Conservation (phyloP, 2,113 vertebrate species). For the Prunella fulvescens region DNA sequence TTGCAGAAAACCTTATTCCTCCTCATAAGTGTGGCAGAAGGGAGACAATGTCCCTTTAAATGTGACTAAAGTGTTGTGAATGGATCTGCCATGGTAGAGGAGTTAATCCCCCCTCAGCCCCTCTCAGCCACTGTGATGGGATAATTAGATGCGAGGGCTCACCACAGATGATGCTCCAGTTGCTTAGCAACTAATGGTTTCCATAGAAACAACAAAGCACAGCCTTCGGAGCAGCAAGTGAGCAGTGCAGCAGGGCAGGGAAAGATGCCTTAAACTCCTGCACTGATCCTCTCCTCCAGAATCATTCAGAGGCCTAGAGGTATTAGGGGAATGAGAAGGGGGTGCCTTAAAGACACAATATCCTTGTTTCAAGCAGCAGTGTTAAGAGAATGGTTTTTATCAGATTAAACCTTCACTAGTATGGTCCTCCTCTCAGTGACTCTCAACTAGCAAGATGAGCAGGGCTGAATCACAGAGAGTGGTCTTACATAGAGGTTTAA, state of each 20-base stretch:
- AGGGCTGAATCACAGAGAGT: background rate
- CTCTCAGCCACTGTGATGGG: slow-evolving; percentile 74
- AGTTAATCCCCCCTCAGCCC: slow-evolving; percentile 72
- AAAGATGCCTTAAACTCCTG: slow-evolving; percentile 61
- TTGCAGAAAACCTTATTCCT: background rate
- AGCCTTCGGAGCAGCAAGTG: slow-evolving; percentile 77
- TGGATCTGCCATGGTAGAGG: slow-evolving; percentile 63
- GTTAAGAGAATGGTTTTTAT: background rate
- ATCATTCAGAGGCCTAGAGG: slow-evolving; percentile 52
- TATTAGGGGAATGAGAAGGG: slow-evolving; percentile 26
- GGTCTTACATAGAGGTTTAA: background rate
- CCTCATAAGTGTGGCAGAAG: background rate
- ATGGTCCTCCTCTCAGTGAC: background rate
- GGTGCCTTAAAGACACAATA: slow-evolving; percentile 64
- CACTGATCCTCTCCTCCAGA: slow-evolving; percentile 63
- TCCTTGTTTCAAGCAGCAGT: background rate
- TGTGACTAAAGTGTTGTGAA: slow-evolving; percentile 49
- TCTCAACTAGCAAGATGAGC: background rate
- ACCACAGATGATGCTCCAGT: slow-evolving; percentile 83
- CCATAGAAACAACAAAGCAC: slow-evolving; percentile 82
- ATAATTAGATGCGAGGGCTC: slow-evolving; percentile 86
- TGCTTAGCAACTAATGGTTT: slow-evolving; percentile 93
- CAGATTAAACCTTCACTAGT: background rate
- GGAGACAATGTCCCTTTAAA: slow-evolving; percentile 66
- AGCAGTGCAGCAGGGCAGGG: slow-evolving; percentile 77